Base-by-base conservation (phyloP, 2,888 invertebrate species). In the Polydrusus cervinus region DNA sequence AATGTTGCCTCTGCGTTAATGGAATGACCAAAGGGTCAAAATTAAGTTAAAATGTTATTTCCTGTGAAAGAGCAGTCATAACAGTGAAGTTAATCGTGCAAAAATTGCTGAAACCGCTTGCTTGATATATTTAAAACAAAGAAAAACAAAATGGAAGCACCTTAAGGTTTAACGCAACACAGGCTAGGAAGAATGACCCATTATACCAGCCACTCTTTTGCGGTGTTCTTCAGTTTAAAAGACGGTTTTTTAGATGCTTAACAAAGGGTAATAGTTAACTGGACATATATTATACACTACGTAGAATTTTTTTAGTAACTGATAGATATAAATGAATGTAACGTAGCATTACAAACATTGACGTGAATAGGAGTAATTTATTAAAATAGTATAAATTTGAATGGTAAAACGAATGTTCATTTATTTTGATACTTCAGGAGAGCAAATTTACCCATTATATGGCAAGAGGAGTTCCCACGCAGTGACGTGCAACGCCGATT, bases 31-130 rank as follows among this genome's bases (percentile, higher is more conserved):
- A 40, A 47, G 60, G 60, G 69, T 60, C 49, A 34, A 69, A 69
- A 69, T 69, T 60, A 69, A 69, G 57, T 69, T 69, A 69, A 60
- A 69, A 47, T 47, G 60, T 69, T 69, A 61, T 57, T 69, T 69
- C 69, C 60, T 30, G 60, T 61, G 69, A 69, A 69, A 60, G 57
- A 69, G 55, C 53, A 18, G 69, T 30, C 57, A 45, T 30, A 45
- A 25, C 69, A 43, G 60, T 60, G 40, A 68, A 68, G 53, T 43
- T 68, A 55, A 25, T 20, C 55, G 68, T 11, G 65, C 38, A 67
- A 67, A 67, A 67, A 67, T 67, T 16, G n/a, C 38, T 60, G 40
- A 38, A 20, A 40, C 53, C 40, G 51, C 67, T 34, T 43, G 49
- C 38, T 34, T 43, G 55, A 55, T 20, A 53, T 53, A 67, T 67